phyloP scores from a whole-genome alignment of 1,140 invertebrate species.

The Melitaea cinxia region DNA sequence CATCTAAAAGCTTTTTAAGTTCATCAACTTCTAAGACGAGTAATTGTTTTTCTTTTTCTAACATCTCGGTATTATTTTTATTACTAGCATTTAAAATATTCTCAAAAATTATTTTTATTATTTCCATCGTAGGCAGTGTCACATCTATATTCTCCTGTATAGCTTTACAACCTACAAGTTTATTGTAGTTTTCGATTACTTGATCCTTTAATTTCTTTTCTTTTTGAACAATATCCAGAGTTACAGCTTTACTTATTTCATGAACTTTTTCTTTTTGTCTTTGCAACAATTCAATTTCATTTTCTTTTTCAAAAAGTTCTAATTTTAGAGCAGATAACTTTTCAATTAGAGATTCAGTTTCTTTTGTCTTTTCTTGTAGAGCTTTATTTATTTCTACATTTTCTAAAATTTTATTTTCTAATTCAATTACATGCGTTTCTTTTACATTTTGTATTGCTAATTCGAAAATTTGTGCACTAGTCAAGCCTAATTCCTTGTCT shows the following conservation, averaged over 20 bases:
- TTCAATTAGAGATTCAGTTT: constrained; percentile 42
- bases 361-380: constrained; percentile 40
- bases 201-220: constrained; percentile 52
- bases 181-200: constrained; percentile 45
- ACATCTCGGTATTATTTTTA: constrained; percentile 17
- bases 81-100: constrained; percentile 38
- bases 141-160: constrained; percentile 47
- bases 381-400: constrained; percentile 46
- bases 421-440: constrained; percentile 39
- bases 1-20: constrained; percentile 40
- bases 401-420: constrained; percentile 42
- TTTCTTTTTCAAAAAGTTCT: constrained; percentile 56
- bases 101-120: constrained; percentile 48
- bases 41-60: constrained; percentile 38
- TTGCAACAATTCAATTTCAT: constrained; percentile 55
- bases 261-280: constrained; percentile 62
- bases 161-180: constrained; percentile 47
- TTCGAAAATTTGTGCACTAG: constrained; percentile 49
- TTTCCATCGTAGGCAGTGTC: constrained; percentile 39
- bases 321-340: constrained; percentile 48
- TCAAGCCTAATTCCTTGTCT: constrained; percentile 54
- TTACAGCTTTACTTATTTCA: constrained; percentile 66
- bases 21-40: constrained; percentile 46
- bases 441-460: constrained; percentile 40
- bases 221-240: constrained; percentile 57